A percentile compares a stretch with the other conserved stretches of the same genome.
Conservation (phyloP, 2,113 vertebrate genomes). For the Myxocyprinus asiaticus region DNA sequence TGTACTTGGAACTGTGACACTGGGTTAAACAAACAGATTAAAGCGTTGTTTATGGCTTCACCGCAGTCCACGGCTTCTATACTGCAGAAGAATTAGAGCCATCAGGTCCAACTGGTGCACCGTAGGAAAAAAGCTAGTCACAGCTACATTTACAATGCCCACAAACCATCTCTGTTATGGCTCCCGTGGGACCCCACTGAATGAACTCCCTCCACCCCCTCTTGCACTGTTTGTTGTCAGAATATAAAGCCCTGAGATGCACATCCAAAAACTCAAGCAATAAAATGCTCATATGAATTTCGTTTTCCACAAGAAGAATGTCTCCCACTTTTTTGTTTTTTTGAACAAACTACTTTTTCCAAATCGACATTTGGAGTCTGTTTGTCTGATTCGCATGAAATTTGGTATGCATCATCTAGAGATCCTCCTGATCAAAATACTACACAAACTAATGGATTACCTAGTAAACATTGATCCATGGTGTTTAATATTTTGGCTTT, state of each 20-base stretch:
- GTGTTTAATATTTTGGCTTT: no score
- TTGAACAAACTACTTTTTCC: no score
- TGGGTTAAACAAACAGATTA: constrained; percentile 47
- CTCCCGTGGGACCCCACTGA: constrained; percentile 23
- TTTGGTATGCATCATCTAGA: no score
- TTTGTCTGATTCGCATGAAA: no score
- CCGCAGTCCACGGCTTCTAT: background rate
- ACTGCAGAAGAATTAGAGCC: constrained; percentile 26
- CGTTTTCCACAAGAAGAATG: background rate
- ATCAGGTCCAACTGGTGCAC: constrained; percentile 28
- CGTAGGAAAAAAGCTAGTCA: background rate
- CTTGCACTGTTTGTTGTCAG: background rate
- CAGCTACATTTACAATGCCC: constrained; percentile 27
- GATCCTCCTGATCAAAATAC: no score
- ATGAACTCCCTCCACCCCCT: constrained; percentile 20
- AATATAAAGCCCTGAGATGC: constrained; percentile 35
- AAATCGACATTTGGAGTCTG: no score
- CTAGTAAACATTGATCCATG: no score
- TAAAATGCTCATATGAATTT: background rate
- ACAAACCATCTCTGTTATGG: constrained; percentile 42
- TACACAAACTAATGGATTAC: no score
- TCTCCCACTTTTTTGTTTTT: no score
- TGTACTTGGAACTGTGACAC: constrained; percentile 23
- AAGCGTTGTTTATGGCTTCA: constrained; percentile 39
- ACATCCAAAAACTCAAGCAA: background rate